Percentiles rank a stretch among this genome's conserved stretches.
phyloP scores from a whole-genome alignment of 2,113 vertebrate genomes.

The Furnarius figulus region DNA sequence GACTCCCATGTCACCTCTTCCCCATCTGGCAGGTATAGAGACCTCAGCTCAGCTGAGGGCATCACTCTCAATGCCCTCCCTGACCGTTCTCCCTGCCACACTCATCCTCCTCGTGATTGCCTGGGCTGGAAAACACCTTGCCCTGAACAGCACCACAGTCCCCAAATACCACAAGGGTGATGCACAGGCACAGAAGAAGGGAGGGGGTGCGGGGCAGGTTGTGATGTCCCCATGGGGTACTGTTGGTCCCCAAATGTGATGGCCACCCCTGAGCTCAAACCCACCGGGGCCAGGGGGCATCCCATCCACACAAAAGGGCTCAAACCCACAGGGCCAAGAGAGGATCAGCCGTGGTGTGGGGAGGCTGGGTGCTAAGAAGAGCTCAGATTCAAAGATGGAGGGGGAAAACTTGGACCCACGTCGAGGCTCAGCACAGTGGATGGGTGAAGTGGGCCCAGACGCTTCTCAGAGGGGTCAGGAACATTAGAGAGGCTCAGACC shows the following conservation, averaged over 20 bases:
- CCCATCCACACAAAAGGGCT: not conserved
- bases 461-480: not conserved
- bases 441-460: not conserved
- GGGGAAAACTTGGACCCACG: not conserved
- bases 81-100: not conserved
- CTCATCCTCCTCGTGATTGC: not conserved
- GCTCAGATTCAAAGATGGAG: not conserved
- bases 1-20: not conserved
- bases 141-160: not conserved
- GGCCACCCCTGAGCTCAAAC: not conserved
- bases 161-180: not conserved
- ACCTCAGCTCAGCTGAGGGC: not conserved
- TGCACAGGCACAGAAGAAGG: too few relatives aligned
- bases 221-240: not conserved
- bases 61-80: rapidly evolving
- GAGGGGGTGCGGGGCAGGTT: not conserved
- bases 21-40: rapidly evolving
- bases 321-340: not conserved
- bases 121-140: not conserved
- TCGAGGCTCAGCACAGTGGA: not conserved
- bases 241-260: rapidly evolving
- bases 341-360: too few relatives aligned
- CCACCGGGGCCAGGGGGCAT: rapidly evolving
- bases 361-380: not conserved
- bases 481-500: not conserved